Percentiles rank a stretch among this genome's conserved stretches.
These are phyloP conservation scores for Melipona bicolor DNA, from an alignment of 2,888 invertebrate species.

Conservation along the genomic window DNA sequence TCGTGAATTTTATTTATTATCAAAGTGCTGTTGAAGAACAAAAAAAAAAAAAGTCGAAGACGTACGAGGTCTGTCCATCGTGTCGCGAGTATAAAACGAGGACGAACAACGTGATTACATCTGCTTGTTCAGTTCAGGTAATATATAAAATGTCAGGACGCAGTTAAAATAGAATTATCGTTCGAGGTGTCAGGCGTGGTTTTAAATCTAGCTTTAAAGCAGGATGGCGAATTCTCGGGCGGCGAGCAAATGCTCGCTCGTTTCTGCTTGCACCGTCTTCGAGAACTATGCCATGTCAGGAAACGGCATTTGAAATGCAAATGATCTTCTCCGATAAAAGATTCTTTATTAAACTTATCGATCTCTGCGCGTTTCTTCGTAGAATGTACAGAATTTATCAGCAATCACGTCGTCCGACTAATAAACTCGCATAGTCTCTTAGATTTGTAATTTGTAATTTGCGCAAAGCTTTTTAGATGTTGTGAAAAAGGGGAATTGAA, in stretches of 20 bases:
- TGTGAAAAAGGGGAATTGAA: background rate
- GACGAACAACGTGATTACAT: background rate
- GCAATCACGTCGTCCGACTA: too few species aligned
- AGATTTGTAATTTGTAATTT: too few species aligned
- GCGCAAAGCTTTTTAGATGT: too few species aligned
- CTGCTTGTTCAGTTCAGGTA: background rate
- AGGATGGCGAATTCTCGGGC: background rate
- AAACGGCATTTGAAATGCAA: background rate
- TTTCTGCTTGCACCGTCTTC: background rate
- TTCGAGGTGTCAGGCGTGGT: background rate
- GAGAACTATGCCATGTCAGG: background rate
- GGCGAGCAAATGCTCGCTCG: too few species aligned
- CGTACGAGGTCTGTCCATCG: background rate
- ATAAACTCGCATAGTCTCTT: too few species aligned
- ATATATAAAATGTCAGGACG: background rate
- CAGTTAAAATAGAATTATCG: conserved; percentile 8
- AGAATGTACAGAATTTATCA: too few species aligned
- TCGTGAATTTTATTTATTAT: background rate
- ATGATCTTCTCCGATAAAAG: background rate
- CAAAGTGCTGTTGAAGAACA: too few species aligned
- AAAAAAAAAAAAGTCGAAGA: background rate
- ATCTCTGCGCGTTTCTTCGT: background rate
- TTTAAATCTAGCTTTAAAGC: conserved; percentile 1
- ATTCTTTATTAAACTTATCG: background rate
- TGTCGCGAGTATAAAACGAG: too few species aligned